phyloP scores from a whole-genome alignment of 2,888 invertebrate genomes.

The Drosophila neutralis region DNA sequence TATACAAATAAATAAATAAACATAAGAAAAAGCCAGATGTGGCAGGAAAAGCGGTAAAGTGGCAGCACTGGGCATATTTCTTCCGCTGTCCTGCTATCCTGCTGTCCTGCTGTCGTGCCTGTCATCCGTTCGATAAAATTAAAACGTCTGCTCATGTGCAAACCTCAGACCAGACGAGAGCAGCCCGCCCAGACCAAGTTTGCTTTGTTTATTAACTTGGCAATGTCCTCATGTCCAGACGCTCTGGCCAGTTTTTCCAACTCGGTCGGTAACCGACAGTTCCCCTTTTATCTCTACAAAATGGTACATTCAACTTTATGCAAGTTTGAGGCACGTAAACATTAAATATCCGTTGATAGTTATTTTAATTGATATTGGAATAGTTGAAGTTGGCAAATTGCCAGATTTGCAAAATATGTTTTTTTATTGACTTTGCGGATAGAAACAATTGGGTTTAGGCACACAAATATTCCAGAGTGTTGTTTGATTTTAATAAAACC shows the following conservation, averaged over 20 bases:
- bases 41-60: neutral
- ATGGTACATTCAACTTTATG: constrained; percentile 30
- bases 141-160: constrained; percentile 75
- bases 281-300: constrained; percentile 6
- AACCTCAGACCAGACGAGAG: constrained; percentile 33
- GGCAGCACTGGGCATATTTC: constrained; percentile 12
- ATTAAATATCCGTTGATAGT: neutral
- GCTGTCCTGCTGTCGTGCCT: constrained; percentile 38
- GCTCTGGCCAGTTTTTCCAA: constrained; percentile 25
- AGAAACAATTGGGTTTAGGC: neutral
- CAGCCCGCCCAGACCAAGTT: constrained; percentile 57
- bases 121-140: constrained; percentile 74
- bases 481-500: neutral
- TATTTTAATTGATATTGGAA: neutral
- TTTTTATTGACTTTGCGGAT: neutral
- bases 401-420: neutral
- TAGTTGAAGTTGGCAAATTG: constrained; percentile 11
- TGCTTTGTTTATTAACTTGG: constrained; percentile 70
- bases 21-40: neutral
- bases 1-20: neutral
- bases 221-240: constrained; percentile 32
- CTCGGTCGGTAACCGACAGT: constrained; percentile 33
- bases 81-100: constrained; percentile 18
- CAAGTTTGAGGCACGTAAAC: neutral
- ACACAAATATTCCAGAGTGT: neutral